phyloP scores from a whole-genome alignment of 2,797 vertebrate genomes.

The Enteromius argenteus region DNA sequence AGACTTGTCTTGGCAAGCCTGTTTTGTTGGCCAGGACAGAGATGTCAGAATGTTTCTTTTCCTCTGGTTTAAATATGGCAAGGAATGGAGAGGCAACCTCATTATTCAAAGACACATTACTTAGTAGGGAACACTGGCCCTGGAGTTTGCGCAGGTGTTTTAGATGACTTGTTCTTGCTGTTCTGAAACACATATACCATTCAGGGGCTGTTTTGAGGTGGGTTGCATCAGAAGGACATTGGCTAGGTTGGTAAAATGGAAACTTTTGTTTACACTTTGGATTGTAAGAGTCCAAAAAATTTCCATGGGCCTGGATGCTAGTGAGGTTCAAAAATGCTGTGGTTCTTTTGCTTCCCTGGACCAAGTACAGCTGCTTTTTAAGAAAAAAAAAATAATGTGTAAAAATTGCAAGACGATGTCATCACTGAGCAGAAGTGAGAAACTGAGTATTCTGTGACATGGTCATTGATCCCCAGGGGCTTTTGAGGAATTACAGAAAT shows the following conservation, averaged over 20 bases:
- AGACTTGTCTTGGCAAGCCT: slow-evolving; percentile 32
- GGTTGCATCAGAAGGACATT: slow-evolving; percentile 12
- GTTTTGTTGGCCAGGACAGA: slow-evolving; percentile 25
- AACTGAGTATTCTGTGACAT: slow-evolving; percentile 1
- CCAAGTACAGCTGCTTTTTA: slow-evolving; percentile 13
- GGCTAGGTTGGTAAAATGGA: slow-evolving; percentile 46
- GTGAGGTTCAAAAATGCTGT: slow-evolving; percentile 17
- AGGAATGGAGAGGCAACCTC: slow-evolving; percentile 10
- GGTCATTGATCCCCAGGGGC: slow-evolving; percentile 29
- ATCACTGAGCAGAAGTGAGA: slow-evolving; percentile 14
- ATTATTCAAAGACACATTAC: slow-evolving; percentile 34
- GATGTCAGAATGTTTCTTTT: slow-evolving; percentile 28
- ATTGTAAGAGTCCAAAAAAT: slow-evolving; percentile 21
- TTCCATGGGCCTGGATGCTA: slow-evolving; percentile 28
- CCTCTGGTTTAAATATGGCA: slow-evolving; percentile 28
- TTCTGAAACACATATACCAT: slow-evolving; percentile 21
- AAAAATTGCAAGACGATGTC: neutral
- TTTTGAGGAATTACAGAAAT: slow-evolving; percentile 56
- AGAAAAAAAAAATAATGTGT: neutral
- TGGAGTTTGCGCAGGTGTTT: slow-evolving; percentile 53
- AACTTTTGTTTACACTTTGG: slow-evolving; percentile 59
- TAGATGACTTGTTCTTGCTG: neutral
- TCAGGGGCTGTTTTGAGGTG: neutral
- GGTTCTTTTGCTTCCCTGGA: slow-evolving; percentile 18
- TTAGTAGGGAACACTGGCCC: slow-evolving; percentile 28